Evolutionary conservation across 1,140 invertebrate species (phyloP), one percentile per base, ranked within the genome.

Genomic region (Megathymus violae): DNA sequence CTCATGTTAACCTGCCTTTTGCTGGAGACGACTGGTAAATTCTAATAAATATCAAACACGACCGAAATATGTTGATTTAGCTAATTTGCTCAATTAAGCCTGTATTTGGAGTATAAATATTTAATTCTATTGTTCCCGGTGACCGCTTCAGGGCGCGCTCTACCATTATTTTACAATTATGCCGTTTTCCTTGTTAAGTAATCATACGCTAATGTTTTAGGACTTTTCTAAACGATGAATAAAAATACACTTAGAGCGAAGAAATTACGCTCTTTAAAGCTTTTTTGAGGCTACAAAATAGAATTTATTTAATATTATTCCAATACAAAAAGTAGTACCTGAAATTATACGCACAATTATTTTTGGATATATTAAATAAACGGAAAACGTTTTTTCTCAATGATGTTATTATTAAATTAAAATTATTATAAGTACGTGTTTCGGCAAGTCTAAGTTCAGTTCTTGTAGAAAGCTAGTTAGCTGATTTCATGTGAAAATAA

Each of bases 51-150:
- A 41, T 22, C 36, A 31, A 9, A 43, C 47, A 16, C 40, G 14
- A 13, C 17, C 25, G 51, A 54, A 54, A 46, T 13, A 66, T 62
- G 67, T 79, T 78, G 72, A 64, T 71, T 74, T 46, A 71, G 71
- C 52, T 78, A 83, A 83, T 80, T 80, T 66, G 68, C 70, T 74
- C 69, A 83, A 83, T 76, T 73, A 77, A 66, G 60, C 52, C 41
- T 51, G 77, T 70, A 80, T 82, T 82, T 82, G 27, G 52, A 59
- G 43, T 22, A 61, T 74, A 69, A 83, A 83, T 85, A 82, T 78
- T 83, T 83, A 71, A 83, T 59, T 60, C 69, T 74, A 76, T 85
- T 85, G 80, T 85, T 68, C 58, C 31, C 41, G 31, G 67, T 44
- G 44, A 31, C 14, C 51, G 62, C 51, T 64, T 54, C 19, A 50